A percentile compares a stretch with the other conserved stretches of the same genome.
Evolutionary conservation across 37 sponge, comb jelly and placozoan species (phyloP).

Genomic region (Beroe ovata): DNA sequence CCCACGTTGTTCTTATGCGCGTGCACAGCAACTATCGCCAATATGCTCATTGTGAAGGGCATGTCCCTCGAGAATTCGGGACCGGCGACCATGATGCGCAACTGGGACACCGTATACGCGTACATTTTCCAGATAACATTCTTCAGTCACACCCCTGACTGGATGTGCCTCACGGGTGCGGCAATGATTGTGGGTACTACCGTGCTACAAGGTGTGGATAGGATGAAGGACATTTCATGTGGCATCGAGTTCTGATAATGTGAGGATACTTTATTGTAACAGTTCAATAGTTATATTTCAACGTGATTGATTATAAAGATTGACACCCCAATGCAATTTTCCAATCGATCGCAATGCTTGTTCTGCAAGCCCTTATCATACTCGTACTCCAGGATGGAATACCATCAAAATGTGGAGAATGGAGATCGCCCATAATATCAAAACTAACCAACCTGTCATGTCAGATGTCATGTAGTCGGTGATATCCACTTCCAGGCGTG

Average conservation of each 20-base stretch:
- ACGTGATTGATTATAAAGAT: no score
- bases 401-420: no score
- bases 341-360: no score
- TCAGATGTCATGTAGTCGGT: no score
- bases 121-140: slow-evolving; percentile 35
- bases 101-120: slow-evolving; percentile 50
- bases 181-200: background rate
- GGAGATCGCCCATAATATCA: no score
- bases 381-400: no score
- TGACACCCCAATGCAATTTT: no score
- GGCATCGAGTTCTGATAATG: background rate
- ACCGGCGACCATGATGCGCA: slow-evolving; percentile 20
- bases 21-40: background rate
- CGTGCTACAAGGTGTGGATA: slow-evolving; percentile 15
- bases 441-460: no score
- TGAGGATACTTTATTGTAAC: no score
- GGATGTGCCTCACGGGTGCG: background rate
- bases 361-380: no score
- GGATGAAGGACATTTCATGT: background rate
- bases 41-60: slow-evolving; percentile 2
- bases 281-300: no score
- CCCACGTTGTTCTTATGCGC: background rate
- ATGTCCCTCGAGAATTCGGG: slow-evolving; percentile 1
- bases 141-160: background rate
- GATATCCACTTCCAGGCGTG: no score